These are phyloP conservation scores for Bombus picipes DNA, from an alignment of 1,140 invertebrate genomes.

Conservation along the genomic window DNA sequence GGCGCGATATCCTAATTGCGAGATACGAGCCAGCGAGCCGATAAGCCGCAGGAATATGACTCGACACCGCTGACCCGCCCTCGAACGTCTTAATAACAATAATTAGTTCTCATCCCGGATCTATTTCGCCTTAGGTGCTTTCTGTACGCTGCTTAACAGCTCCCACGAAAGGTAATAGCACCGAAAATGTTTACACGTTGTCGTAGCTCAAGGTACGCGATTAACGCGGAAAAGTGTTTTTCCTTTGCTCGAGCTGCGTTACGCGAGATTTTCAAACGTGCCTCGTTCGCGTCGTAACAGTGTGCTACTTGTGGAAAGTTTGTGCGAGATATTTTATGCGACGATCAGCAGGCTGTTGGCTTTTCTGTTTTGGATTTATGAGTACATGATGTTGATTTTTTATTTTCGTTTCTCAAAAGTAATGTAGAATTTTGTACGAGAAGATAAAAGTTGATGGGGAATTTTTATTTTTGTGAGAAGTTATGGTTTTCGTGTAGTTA, in stretches of 20 bases:
- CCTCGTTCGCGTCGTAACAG: not conserved
- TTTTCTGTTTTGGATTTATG: not conserved
- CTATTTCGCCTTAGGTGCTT: not conserved
- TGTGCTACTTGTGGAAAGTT: not conserved
- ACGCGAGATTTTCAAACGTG: not conserved
- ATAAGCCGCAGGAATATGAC: not conserved
- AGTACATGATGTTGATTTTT: not conserved
- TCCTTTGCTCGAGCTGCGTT: too few species aligned
- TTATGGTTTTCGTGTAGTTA: too few species aligned
- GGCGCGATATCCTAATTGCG: slow-evolving; percentile 17
- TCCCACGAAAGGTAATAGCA: not conserved
- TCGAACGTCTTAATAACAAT: slow-evolving; percentile 26
- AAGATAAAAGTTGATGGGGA: too few species aligned
- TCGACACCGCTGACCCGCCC: not conserved
- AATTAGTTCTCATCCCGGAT: slow-evolving; percentile 14
- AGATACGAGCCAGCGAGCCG: not conserved
- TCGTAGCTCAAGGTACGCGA: not conserved
- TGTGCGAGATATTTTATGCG: not conserved
- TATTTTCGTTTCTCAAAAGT: not conserved
- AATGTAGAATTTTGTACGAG: too few species aligned
- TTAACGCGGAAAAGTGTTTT: not conserved
- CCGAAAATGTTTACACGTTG: slow-evolving; percentile 2
- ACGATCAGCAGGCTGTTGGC: not conserved
- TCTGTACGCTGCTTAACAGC: not conserved
- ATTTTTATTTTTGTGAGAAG: too few species aligned